Percentiles rank a stretch among this genome's conserved stretches.
Evolutionary conservation across 2,888 invertebrate species (phyloP).

Genomic region (Microchrysa polita): DNA sequence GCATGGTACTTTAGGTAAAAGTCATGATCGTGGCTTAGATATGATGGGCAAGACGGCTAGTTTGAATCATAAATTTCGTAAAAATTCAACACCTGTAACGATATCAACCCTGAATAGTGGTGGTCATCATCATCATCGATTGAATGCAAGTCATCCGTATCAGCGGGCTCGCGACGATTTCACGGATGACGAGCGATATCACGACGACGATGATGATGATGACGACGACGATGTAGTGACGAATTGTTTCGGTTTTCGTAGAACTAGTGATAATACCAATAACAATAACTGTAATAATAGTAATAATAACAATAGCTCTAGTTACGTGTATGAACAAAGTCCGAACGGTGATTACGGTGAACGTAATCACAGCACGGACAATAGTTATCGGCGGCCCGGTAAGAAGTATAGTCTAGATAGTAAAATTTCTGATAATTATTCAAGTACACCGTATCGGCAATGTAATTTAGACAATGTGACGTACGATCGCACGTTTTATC

Average conservation of each 20-base stretch:
- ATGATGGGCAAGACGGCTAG: slow-evolving; percentile 51
- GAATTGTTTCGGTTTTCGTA: slow-evolving; percentile 60
- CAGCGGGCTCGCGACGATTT: slow-evolving; percentile 50
- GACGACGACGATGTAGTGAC: slow-evolving; percentile 55
- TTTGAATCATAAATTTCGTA: slow-evolving; percentile 45
- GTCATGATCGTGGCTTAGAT: slow-evolving; percentile 62
- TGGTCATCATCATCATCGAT: slow-evolving; percentile 30
- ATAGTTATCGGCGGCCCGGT: slow-evolving; percentile 51
- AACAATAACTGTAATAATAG: slow-evolving; percentile 47
- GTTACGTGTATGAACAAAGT: slow-evolving; percentile 19
- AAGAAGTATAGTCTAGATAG: slow-evolving; percentile 63
- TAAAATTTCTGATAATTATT: slow-evolving; percentile 54
- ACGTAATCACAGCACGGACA: slow-evolving; percentile 20
- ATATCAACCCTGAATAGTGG: slow-evolving; percentile 11
- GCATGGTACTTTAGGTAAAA: slow-evolving; percentile 55
- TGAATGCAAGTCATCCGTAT: slow-evolving; percentile 46
- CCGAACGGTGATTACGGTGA: slow-evolving; percentile 12
- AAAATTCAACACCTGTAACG: slow-evolving; percentile 31
- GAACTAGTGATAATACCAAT: slow-evolving; percentile 50
- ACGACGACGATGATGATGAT: slow-evolving; percentile 56
- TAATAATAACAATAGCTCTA: slow-evolving; percentile 42
- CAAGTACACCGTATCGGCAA: slow-evolving; percentile 14
- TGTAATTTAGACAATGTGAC: slow-evolving; percentile 58
- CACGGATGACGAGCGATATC: slow-evolving; percentile 26
- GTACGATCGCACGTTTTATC: slow-evolving; percentile 63